Base-by-base conservation (phyloP, 2,797 vertebrate species). In the Poliocrania exsul region DNA sequence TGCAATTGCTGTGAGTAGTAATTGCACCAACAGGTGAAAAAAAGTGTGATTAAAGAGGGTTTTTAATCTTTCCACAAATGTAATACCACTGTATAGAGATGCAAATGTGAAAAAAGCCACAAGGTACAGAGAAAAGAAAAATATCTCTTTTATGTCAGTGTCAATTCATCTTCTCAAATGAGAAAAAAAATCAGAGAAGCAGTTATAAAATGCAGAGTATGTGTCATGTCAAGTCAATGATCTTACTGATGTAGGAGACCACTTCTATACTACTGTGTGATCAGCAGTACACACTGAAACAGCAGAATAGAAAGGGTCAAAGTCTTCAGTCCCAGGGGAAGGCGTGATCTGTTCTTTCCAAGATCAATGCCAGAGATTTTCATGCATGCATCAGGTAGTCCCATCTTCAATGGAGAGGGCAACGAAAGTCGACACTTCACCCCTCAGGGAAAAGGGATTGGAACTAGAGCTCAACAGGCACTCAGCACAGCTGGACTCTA, bases 381-480 rank as follows among this genome's bases (percentile, higher is more conserved):
- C 4, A 8, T 9, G 31, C 12, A 44, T 13, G 6, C 31, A 54
- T 44, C 46, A 46, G 3, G 23, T 24, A 73, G 53, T n/a, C 24
- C 18, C 26, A 24, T 18, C 85, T 67, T 66, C 67, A 70, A 17
- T 5, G 16, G 28, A 37, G 9, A 61, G 23, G 4, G 47, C 24
- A 87, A 54, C 0, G 0, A 2, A 66, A 83, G 33, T 9, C 25
- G 31, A 44, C 11, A 38, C 4, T 25, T 62, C 29, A 64, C 1
- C 1, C 28, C 10, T 23, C 1, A 1, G 4, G 16, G 31, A 15
- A 64, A 89, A 70, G 7, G 4, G 16, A 50, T 0, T 2, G 12
- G 25, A 70, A n/a, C 19, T 4, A 20, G 31, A 25, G 29, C 33
- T 84, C 53, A 37, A 67, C 26, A 86, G 37, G 17, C 37, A 53